These are phyloP conservation scores for Troilus luridus DNA, from an alignment of 2,888 invertebrate genomes.

Conservation along the genomic window DNA sequence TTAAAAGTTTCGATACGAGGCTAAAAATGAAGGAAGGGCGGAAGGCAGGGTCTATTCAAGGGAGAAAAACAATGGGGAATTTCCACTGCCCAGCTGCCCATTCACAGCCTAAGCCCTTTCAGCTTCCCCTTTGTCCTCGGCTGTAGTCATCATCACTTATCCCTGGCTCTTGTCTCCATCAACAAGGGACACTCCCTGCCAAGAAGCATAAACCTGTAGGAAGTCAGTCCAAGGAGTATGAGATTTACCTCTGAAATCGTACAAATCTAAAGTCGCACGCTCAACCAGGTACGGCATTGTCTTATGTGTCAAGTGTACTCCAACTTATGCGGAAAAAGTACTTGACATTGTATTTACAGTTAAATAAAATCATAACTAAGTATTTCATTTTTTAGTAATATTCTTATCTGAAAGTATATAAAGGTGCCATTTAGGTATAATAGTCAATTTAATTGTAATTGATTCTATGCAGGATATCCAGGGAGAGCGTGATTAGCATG, in stretches of 20 bases:
- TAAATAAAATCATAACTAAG: too few relatives aligned
- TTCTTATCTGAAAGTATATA: too few relatives aligned
- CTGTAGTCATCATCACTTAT: constrained; percentile 37
- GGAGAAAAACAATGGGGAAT: constrained; percentile 28
- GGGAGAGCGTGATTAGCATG: too few relatives aligned
- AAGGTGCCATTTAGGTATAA: too few relatives aligned
- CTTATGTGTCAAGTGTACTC: too few relatives aligned
- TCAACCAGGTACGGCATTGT: background rate
- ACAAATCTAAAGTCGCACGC: background rate
- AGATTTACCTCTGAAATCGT: background rate
- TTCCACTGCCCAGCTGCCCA: constrained; percentile 20
- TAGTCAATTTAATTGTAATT: too few relatives aligned
- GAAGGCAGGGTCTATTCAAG: constrained; percentile 19
- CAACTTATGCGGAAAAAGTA: too few relatives aligned
- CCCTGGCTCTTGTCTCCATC: background rate
- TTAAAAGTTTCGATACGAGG: constrained; percentile 25
- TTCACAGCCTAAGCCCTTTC: constrained; percentile 26
- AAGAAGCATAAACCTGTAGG: background rate
- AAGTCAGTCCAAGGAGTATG: background rate
- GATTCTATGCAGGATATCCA: too few relatives aligned
- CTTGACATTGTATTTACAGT: too few relatives aligned
- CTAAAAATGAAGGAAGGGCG: constrained; percentile 14
- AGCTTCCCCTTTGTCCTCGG: background rate
- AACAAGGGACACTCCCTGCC: background rate
- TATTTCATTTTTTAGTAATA: too few relatives aligned